Base-by-base conservation (phyloP, 2,113 vertebrate genomes). In the Notarius lentiginosus region DNA sequence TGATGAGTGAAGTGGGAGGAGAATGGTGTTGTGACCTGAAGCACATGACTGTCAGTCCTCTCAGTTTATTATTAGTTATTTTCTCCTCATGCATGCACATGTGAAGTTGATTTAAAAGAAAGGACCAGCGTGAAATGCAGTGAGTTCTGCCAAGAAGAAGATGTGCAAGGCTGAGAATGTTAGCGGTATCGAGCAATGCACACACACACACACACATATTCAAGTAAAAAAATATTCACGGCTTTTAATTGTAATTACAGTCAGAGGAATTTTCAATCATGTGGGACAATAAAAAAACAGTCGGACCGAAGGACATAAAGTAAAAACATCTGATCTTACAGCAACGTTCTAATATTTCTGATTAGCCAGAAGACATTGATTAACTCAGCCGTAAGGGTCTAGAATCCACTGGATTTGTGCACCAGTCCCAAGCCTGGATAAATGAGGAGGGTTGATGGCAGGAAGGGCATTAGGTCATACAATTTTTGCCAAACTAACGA, bases 131-230 rank as follows among this genome's bases (percentile, higher is more conserved):
- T 83, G 63, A 70, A 51, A 66, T 83, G 63, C n/a, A 30, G 63
- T 18, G 12, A 47, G 22, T 6, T 24, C 24, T 83, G 60, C 47
- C 72, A 63, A 82, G 51, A 49, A n/a, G 15, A n/a, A 27, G 49
- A 53, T 4, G 4, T 20, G 20, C 49, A 55, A 27, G 49, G 22
- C 11, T 5, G 9, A 4, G 72, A 22, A 24, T 75, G 41, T 75
- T 49, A 8, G 15, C 10, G 9, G 24, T 77, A 77, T 53, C 53
- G 11, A 77, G 18, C 3, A 27, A 51, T 0, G 53, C 41, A 53
- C 41, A 83, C 24, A 55, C 24, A 76, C 22, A 51, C 77, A 75
- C 79, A 82, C 79, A 82, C 27, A 80, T 58, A 85, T n/a, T 65
- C 7, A 49, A 22, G 41, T 2, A 1, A 49, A 47, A 49, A 24